phyloP scores from a whole-genome alignment of 2,113 vertebrate species.

The Caranx ignobilis region DNA sequence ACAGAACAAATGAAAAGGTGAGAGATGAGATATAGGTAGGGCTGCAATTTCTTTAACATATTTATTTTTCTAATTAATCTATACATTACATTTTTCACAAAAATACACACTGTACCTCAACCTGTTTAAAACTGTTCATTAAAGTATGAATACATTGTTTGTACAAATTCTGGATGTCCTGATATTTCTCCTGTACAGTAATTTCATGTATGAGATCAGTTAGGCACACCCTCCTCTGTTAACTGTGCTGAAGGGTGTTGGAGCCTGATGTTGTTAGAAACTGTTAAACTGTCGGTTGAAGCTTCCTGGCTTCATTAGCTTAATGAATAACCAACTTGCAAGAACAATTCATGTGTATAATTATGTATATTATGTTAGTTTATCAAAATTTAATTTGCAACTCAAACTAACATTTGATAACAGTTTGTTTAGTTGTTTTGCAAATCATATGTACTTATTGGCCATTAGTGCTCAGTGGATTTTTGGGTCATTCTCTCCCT shows the following conservation, averaged over 20 bases:
- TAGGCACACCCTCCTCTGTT: neutral
- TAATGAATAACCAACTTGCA: neutral
- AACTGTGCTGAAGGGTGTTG: neutral
- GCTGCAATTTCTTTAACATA: constrained; percentile 28
- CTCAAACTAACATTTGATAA: too few species aligned
- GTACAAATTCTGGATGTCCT: neutral
- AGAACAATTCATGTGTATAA: too few species aligned
- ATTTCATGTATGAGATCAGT: neutral
- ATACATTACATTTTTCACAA: neutral
- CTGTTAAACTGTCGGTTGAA: neutral
- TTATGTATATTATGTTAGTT: too few species aligned
- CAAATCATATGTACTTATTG: too few species aligned
- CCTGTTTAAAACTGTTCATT: neutral
- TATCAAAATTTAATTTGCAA: too few species aligned
- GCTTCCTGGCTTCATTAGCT: neutral
- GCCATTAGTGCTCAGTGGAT: too few species aligned
- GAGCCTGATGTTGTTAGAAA: neutral
- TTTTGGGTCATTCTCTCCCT: too few species aligned
- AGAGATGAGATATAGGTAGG: constrained; percentile 17
- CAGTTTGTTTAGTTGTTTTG: too few species aligned
- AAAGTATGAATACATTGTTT: neutral
- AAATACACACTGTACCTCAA: neutral
- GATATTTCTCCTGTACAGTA: neutral
- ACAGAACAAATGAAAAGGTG: neutral
- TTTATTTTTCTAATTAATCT: neutral